Evolutionary conservation across 2,113 vertebrate species (phyloP), one percentile per base, ranked within the genome.

Genomic region (Ceuthmochares aereus): DNA sequence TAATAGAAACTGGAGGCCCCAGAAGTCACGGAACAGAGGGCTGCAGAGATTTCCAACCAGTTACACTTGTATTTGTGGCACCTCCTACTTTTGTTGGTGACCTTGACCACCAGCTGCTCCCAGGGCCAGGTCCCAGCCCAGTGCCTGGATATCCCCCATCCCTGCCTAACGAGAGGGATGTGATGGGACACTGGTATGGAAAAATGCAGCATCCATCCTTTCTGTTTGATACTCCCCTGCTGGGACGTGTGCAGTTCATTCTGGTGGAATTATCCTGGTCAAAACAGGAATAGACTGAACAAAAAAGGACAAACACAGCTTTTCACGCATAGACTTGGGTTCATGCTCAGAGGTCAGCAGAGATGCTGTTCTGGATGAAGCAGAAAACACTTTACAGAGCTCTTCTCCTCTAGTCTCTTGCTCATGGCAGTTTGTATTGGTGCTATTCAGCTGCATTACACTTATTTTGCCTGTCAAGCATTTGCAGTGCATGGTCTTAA

Each of bases 11-110:
- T 27, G 37, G 29, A 64, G 85, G 72, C 68, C 90, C 64, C 73
- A 84, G 4, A 88, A 90, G 82, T 93, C 85, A 34, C 1, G 3
- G 40, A 66, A 77, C n/a, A 3, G 9, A 84, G 70, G n/a, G 49
- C 34, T 3, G 13, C 45, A 51, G 34, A 52, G 69, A 22, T 94
- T 95, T 93, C 80, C 83, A 92, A 54, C 37, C 1, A 2, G 1
- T 63, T 90, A 90, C 87, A 77, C 75, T 91, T 90, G 70, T 55
- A 89, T 78, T 64, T 82, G 85, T 60, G 73, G 69, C 56, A 81
- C 25, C 69, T 85, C 76, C 64, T 67, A 88, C 60, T 42, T 94
- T 84, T 85, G 67, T 78, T 1, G 0, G 77, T 93, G 73, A 52
- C 86, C 51, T 52, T 80, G 92, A 88, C 72, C 10, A 0, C 68